phyloP scores from a whole-genome alignment of 2,797 vertebrate species.

The Aeoliscus strigatus region DNA sequence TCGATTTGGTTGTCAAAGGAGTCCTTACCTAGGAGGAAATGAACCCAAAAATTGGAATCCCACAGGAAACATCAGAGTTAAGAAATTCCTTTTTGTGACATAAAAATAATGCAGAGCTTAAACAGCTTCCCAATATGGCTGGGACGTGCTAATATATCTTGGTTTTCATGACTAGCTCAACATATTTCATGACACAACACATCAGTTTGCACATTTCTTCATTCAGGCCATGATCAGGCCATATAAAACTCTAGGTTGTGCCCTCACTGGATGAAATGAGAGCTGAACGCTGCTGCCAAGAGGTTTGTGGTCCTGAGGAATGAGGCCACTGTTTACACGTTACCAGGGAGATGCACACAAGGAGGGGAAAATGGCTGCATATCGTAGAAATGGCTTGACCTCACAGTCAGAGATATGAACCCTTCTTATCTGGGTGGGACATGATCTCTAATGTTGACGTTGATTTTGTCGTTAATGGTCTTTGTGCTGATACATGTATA shows the following conservation, averaged over 20 bases:
- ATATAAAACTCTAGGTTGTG: constrained; percentile 33
- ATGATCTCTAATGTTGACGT: constrained; percentile 24
- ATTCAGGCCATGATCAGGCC: no score
- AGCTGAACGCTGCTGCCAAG: constrained; percentile 41
- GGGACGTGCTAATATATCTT: constrained; percentile 16
- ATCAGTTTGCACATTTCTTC: constrained; percentile 31
- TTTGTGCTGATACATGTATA: constrained; percentile 15
- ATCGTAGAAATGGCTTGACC: constrained; percentile 73
- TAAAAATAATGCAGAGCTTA: constrained; percentile 28
- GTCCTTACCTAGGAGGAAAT: constrained; percentile 49
- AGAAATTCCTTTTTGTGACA: constrained; percentile 33
- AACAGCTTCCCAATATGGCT: no score
- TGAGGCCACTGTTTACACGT: constrained; percentile 71
- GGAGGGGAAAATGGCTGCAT: constrained; percentile 51
- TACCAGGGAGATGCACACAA: constrained; percentile 61
- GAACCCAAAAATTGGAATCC: no score
- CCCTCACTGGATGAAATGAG: constrained; percentile 35
- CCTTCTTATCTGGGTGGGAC: constrained; percentile 31
- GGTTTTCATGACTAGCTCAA: constrained; percentile 9
- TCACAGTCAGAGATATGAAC: constrained; percentile 46
- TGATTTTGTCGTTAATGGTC: constrained; percentile 33
- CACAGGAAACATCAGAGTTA: constrained; percentile 27
- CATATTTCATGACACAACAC: constrained; percentile 23
- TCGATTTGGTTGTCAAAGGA: constrained; percentile 29
- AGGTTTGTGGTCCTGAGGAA: constrained; percentile 58